Conservation (phyloP, 2,888 invertebrate species). For the Tigriopus californicus region DNA sequence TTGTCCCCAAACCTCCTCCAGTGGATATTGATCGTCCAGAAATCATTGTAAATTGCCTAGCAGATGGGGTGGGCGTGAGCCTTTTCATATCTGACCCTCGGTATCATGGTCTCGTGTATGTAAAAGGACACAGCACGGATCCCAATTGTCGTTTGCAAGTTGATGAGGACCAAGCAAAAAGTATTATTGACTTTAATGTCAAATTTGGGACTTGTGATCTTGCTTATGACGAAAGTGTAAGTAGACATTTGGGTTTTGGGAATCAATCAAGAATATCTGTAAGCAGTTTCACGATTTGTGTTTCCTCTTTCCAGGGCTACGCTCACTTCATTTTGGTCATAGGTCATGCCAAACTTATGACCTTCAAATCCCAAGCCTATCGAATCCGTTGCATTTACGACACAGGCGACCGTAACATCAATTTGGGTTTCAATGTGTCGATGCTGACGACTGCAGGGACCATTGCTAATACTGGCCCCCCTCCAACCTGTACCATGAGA, state of each 20-base stretch:
- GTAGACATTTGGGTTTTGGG: no score
- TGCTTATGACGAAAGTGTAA: slow-evolving; percentile 18
- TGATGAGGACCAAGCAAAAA: slow-evolving; percentile 48
- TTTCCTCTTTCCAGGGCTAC: slow-evolving; percentile 43
- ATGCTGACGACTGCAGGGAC: slow-evolving; percentile 89
- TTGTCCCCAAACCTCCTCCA: slow-evolving; percentile 25
- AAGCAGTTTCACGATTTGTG: neutral
- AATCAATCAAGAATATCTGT: no score
- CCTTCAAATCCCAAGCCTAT: slow-evolving; percentile 84
- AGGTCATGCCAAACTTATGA: slow-evolving; percentile 86
- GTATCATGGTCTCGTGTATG: slow-evolving; percentile 76
- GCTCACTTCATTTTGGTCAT: slow-evolving; percentile 84
- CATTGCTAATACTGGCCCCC: slow-evolving; percentile 83
- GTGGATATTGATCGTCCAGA: slow-evolving; percentile 69
- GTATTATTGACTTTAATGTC: slow-evolving; percentile 57
- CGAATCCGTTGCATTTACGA: slow-evolving; percentile 89
- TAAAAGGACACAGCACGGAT: slow-evolving; percentile 84
- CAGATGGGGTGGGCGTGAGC: slow-evolving; percentile 67
- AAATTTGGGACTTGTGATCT: slow-evolving; percentile 78
- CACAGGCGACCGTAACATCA: slow-evolving; percentile 57
- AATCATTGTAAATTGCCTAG: slow-evolving; percentile 69
- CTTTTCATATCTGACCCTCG: slow-evolving; percentile 38
- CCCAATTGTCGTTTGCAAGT: slow-evolving; percentile 67
- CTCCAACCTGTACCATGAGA: slow-evolving; percentile 76
- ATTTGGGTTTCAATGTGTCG: slow-evolving; percentile 79